Evolutionary conservation across 2,113 vertebrate species (phyloP).

Genomic region (Malurus elegans): DNA sequence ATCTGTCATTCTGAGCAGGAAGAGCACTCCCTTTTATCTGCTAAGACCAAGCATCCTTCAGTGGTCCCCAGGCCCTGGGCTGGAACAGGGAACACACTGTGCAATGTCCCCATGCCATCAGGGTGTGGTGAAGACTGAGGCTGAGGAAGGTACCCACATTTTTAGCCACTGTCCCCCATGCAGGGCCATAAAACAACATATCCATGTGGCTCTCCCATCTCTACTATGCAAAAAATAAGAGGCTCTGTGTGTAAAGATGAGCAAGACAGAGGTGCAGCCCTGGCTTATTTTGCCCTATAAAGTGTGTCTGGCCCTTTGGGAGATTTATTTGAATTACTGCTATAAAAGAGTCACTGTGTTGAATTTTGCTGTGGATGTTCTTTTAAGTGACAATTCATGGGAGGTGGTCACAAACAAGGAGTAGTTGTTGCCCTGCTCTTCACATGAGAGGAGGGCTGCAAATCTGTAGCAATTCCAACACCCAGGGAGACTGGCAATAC

Average conservation of each 20-base stretch:
- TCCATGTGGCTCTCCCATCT: not conserved
- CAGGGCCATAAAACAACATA: not conserved
- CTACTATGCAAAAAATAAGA: not conserved
- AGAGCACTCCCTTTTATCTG: not conserved
- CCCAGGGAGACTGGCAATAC: not conserved
- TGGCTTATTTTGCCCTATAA: not conserved
- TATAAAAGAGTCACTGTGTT: not conserved
- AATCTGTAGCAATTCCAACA: not conserved
- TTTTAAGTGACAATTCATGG: not conserved
- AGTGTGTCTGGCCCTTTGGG: not conserved
- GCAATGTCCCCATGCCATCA: not conserved
- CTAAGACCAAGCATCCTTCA: not conserved
- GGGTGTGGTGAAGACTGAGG: not conserved
- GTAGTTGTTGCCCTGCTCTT: not conserved
- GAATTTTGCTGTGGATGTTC: not conserved
- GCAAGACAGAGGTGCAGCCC: not conserved
- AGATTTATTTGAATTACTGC: not conserved
- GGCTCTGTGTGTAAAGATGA: not conserved
- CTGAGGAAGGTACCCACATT: not conserved
- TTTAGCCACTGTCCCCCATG: not conserved
- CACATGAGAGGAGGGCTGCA: not conserved
- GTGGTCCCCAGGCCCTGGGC: not conserved
- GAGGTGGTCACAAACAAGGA: not conserved
- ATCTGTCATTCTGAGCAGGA: not conserved
- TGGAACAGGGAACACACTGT: not conserved